Evolutionary conservation across 2,888 invertebrate species (phyloP).

Genomic region (Plagiodera versicolora): DNA sequence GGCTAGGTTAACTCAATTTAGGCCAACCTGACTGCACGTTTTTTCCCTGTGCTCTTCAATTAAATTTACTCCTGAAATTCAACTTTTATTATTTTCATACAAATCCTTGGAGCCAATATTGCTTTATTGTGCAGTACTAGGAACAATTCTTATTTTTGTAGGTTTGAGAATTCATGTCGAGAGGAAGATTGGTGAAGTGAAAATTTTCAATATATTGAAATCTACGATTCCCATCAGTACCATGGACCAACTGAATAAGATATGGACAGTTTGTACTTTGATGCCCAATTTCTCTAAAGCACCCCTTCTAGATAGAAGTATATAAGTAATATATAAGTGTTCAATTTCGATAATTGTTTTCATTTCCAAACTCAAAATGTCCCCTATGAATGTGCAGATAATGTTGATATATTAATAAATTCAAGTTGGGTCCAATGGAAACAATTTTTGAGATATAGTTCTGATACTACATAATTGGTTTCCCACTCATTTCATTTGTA

Average conservation of each 20-base stretch:
- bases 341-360: background rate
- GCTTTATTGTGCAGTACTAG: too few species aligned
- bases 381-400: background rate
- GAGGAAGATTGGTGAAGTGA: background rate
- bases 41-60: background rate
- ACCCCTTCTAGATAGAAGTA: background rate
- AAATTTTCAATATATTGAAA: background rate
- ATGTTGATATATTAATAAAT: background rate
- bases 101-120: too few species aligned
- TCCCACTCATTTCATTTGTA: too few species aligned
- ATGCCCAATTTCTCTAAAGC: background rate
- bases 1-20: slow-evolving; percentile 1
- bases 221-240: background rate
- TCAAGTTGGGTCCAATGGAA: background rate
- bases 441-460: too few species aligned
- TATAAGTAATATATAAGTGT: background rate
- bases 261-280: slow-evolving; percentile 1
- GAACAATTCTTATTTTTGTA: background rate
- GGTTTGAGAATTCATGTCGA: slow-evolving; percentile 7
- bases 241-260: slow-evolving; percentile 2
- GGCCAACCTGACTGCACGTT: too few species aligned
- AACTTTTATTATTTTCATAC: too few species aligned
- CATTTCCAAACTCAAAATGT: background rate
- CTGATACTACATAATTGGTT: too few species aligned
- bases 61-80: background rate